Base-by-base conservation (phyloP, 2,888 invertebrate species). In the Hydrotaea cyrtoneurina region DNA sequence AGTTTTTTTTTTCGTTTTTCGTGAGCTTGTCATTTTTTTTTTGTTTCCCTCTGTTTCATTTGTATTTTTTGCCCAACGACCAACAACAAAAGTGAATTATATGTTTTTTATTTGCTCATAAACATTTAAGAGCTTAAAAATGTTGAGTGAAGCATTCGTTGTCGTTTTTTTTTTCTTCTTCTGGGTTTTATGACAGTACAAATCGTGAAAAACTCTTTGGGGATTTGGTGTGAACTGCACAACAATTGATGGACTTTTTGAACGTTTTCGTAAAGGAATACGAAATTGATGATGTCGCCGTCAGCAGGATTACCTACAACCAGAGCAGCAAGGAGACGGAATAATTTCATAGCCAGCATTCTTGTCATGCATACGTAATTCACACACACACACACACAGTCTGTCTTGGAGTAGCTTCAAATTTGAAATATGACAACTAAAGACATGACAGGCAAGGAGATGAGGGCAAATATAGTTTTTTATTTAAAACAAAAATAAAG, bases 41-140 rank as follows among this genome's bases (percentile, higher is more conserved):
- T 50, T 50, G 2, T 50, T 50, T 43, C 13, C 43, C 3, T 31
- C 7, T 31, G 31, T 7, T 31, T 31, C 31, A 31, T 31, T 31
- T 31, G 31, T 31, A 2, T 31, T 31, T n/a, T 59, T 11, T 10
- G 39, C 11, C 23, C 23, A 19, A 46, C n/a, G n/a, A n/a, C 11
- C 46, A 11, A 53, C 59, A 80, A 55, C 31, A 50, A 69, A 81
- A 43, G 53, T 77, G 72, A 82, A 59, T 71, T 71, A 53, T 77
- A 73, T 81, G 31, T 39, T 59, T 76, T 83, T 79, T 76, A 79
- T 83, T 31, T 64, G 59, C 39, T 69, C 73, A 74, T 83, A 83
- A 83, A 74, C 66, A 74, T 77, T 80, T 80, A 77, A 74, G 66
- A 69, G 46, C 77, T 77, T 77, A 69, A 77, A 69, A 69, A 69